phyloP scores from a whole-genome alignment of 1,140 invertebrate genomes.

The Yoshiicerus persimilis region DNA sequence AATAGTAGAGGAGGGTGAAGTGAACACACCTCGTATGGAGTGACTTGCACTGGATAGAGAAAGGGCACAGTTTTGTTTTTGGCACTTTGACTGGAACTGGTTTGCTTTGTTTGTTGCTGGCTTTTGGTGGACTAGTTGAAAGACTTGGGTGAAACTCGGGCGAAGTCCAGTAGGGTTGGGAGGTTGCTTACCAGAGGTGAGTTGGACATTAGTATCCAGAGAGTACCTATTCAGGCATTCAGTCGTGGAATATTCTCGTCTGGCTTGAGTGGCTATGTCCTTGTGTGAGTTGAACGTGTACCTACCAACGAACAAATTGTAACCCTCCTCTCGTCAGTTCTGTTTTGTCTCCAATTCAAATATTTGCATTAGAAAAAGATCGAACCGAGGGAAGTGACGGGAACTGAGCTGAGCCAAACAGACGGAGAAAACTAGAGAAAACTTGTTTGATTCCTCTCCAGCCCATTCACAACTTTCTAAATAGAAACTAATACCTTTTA shows the following conservation, averaged over 20 bases:
- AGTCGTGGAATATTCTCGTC: background rate
- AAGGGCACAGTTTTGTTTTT: too few relatives aligned
- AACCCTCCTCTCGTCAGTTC: background rate
- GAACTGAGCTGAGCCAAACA: background rate
- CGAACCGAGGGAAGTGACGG: background rate
- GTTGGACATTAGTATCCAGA: background rate
- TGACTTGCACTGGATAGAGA: background rate
- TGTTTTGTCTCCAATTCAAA: background rate
- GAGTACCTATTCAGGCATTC: background rate
- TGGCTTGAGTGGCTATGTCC: background rate
- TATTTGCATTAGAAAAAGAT: constrained; percentile 1
- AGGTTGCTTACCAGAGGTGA: background rate
- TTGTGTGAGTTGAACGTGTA: background rate
- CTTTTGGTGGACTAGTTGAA: background rate
- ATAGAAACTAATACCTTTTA: background rate
- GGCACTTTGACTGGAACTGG: background rate
- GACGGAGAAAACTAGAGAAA: background rate
- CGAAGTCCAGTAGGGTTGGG: background rate
- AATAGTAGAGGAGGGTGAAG: background rate
- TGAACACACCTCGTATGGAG: background rate
- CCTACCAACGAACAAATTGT: too few relatives aligned
- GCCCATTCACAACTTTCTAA: background rate
- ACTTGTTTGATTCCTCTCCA: background rate
- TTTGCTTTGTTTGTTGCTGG: background rate
- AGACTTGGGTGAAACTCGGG: too few relatives aligned